Conservation (phyloP, 2,797 vertebrate genomes). For the Trachops cirrhosus region DNA sequence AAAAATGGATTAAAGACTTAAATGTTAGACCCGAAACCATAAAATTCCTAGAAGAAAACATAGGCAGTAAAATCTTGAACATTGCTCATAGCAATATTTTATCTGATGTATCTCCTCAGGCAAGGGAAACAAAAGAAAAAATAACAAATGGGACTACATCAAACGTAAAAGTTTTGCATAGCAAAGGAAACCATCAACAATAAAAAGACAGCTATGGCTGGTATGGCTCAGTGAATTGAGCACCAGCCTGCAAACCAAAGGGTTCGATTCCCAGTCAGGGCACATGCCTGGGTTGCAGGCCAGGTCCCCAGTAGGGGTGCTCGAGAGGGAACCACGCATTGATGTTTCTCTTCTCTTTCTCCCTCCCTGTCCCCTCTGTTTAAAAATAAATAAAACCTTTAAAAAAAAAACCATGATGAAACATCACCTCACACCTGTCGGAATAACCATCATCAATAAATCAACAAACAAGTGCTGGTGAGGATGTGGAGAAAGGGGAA, state of each 20-base stretch:
- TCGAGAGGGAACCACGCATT: too few relatives aligned
- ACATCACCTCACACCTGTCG: background rate
- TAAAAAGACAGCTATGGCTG: background rate
- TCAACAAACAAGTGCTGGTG: background rate
- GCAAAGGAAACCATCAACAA: background rate
- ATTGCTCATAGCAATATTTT: background rate
- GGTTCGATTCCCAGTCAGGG: too few relatives aligned
- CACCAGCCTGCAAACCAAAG: too few relatives aligned
- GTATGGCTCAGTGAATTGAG: too few relatives aligned
- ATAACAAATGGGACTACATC: background rate
- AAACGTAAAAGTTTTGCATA: background rate
- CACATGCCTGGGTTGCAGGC: too few relatives aligned
- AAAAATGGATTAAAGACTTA: background rate
- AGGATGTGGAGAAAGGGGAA: background rate
- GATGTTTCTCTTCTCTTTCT: too few relatives aligned
- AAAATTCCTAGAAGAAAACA: background rate
- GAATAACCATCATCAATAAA: background rate
- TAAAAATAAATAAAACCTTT: too few relatives aligned
- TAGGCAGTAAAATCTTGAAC: background rate
- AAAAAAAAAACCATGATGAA: background rate
- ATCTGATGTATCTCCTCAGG: background rate
- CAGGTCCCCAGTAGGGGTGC: too few relatives aligned
- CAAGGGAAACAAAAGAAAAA: background rate
- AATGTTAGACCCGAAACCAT: background rate
- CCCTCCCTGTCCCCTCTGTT: too few relatives aligned